phyloP scores from a whole-genome alignment of 2,113 vertebrate genomes.

The Lontra canadensis region DNA sequence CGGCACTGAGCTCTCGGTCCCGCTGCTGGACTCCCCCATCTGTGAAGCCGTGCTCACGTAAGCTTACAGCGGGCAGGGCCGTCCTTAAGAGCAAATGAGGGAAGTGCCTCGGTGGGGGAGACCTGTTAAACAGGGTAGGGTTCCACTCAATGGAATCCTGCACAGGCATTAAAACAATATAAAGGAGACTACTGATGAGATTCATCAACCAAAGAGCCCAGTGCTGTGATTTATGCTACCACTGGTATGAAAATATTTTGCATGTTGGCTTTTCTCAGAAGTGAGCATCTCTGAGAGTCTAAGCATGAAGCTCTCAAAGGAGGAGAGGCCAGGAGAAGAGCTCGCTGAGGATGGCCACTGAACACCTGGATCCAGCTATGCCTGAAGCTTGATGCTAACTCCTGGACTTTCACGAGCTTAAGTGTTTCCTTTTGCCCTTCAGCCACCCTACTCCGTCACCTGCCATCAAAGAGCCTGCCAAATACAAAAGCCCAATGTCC shows the following conservation, averaged over 20 bases:
- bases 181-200: not conserved
- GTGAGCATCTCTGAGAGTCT: not conserved
- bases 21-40: rapidly evolving
- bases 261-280: not conserved
- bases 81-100: not conserved
- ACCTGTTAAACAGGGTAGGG: not conserved
- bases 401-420: not conserved
- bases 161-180: not conserved
- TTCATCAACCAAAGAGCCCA: too few species aligned
- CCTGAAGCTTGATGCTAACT: not conserved
- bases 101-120: not conserved
- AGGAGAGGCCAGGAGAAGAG: not conserved
- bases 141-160: not conserved
- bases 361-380: not conserved
- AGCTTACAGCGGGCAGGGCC: not conserved
- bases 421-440: not conserved
- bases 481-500: too few species aligned
- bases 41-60: rapidly evolving
- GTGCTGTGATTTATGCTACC: too few species aligned
- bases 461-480: not conserved
- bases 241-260: not conserved
- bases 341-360: too few species aligned
- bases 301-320: not conserved
- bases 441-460: not conserved
- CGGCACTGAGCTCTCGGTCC: not conserved